These are phyloP conservation scores for Myotis myotis DNA, from an alignment of 2,797 vertebrate species.

Conservation along the genomic window DNA sequence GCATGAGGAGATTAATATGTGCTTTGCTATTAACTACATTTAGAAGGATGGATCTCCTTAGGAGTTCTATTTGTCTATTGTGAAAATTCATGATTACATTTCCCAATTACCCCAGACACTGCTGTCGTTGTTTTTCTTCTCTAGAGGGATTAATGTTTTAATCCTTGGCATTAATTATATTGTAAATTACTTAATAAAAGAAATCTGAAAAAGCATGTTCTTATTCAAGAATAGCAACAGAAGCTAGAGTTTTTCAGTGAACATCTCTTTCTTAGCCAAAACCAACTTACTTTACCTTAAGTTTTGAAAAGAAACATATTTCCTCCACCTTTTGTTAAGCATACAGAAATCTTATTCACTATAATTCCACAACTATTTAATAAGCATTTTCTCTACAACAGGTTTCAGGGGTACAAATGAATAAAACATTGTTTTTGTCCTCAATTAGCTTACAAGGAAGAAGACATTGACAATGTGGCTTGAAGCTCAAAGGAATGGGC, in stretches of 20 bases:
- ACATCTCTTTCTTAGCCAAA: neutral
- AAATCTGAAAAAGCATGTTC: conserved; percentile 21
- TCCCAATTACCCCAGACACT: conserved; percentile 27
- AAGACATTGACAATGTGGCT: neutral
- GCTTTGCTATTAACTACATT: conserved; percentile 62
- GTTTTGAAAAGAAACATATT: neutral
- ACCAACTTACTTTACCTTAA: neutral
- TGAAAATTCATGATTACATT: conserved; percentile 59
- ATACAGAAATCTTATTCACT: neutral
- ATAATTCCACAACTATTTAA: neutral
- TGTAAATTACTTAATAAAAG: conserved; percentile 61
- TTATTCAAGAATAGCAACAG: conserved; percentile 28
- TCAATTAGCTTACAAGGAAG: neutral
- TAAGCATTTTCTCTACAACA: neutral
- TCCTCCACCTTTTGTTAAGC: neutral
- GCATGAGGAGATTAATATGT: conserved; percentile 71
- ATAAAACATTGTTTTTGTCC: neutral
- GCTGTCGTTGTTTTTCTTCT: conserved; percentile 50
- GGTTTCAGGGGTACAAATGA: neutral
- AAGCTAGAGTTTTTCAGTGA: conserved; percentile 24
- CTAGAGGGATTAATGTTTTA: conserved; percentile 41
- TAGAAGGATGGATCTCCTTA: conserved; percentile 60
- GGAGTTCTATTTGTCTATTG: conserved; percentile 56
- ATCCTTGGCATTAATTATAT: conserved; percentile 45
- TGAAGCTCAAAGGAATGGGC: neutral